Base-by-base conservation (phyloP, 2,797 vertebrate genomes). In the Acanthis flammea region DNA sequence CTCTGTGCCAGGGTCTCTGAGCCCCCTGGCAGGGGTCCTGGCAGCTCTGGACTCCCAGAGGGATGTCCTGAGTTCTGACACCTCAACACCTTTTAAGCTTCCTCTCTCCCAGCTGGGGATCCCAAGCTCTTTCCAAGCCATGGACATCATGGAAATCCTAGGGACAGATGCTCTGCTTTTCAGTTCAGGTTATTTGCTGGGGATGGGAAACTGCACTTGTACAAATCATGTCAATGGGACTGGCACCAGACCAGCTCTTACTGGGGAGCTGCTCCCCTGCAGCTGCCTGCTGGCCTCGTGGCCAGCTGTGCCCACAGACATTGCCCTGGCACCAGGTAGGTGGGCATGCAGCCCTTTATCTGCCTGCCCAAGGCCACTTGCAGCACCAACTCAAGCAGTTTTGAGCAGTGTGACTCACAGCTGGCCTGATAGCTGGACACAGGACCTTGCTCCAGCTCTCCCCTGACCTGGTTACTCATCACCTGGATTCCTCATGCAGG, bases 251-350 rank as follows among this genome's bases (percentile, higher is more conserved):
- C 12, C 53, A 70, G 50, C 18, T 51, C 30, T 28, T 7, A 6
- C 58, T 65, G 76, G 9, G 7, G 33, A 50, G 37, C n/a, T 74
- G 50, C 42, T 89, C 19, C 44, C 28, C 53, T 14, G 23, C 2
- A 77, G 63, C 0, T 35, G 15, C 35, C 3, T 12, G 8, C 33
- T 86, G 61, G 50, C 22, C 6, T 24, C 0, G 0, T 8, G 50
- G 53, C 48, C 70, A 65, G 48, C 30, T 63, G 24, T 42, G 61
- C 24, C 82, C 51, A 51, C 12, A 62, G 44, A 50, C 55, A 61
- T 7, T 0, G 7, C 0, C 0, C 53, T 65, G 54, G 39, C 42
- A 62, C 44, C 60, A 12, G 1, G 4, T 0, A 57, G 63, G n/a
- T 71, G 45, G 7, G 42, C 13, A 16, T 13, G 12, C 3, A 6